Base-by-base conservation (phyloP, 2,888 invertebrate species). In the Microchrysa polita region DNA sequence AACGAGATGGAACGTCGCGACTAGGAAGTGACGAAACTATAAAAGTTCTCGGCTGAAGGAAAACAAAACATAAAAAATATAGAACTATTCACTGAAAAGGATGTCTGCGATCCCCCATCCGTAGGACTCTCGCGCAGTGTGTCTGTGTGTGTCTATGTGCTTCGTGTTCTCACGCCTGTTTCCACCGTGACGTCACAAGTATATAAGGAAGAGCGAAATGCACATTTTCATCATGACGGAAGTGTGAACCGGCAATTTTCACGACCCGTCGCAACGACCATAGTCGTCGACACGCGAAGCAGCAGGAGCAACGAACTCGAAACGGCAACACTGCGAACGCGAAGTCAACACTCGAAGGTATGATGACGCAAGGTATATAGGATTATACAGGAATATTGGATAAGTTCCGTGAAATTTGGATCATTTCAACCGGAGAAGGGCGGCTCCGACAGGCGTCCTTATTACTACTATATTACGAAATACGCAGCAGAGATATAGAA, bases 141-240 rank as follows among this genome's bases (percentile, higher is more conserved):
- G n/a, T n/a, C n/a, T n/a, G n/a, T n/a, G n/a, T n/a, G n/a, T n/a
- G n/a, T n/a, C n/a, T n/a, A n/a, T n/a, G n/a, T n/a, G n/a, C n/a
- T 23, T 18, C 65, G 16, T 22, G 65, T 63, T 23, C 42, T 40
- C 63, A 20, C 63, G 63, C 40, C 40, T 20, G 42, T 65, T 65
- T 69, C 57, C 40, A 20, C 40, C 20, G 57, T 69, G 69, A 69
- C 69, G 69, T 69, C 69, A 69, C 40, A 14, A 9, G 55, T 40
- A 34, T 40, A 57, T 69, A 69, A 42, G 69, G 40, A 55, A 57
- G 57, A 34, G 42, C 27, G 34, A 44, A 44, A 48, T 48, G 44
- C 61, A 61, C 16, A 34, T 40, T 34, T 34, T 34, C n/a, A n/a
- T 34, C n/a, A 48, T 65, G 40, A 57, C 69, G 40, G 55, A 55